A percentile compares a stretch with the other conserved stretches of the same genome.
Evolutionary conservation across 2,113 vertebrate genomes (phyloP).

Genomic region (Mungos mungo): DNA sequence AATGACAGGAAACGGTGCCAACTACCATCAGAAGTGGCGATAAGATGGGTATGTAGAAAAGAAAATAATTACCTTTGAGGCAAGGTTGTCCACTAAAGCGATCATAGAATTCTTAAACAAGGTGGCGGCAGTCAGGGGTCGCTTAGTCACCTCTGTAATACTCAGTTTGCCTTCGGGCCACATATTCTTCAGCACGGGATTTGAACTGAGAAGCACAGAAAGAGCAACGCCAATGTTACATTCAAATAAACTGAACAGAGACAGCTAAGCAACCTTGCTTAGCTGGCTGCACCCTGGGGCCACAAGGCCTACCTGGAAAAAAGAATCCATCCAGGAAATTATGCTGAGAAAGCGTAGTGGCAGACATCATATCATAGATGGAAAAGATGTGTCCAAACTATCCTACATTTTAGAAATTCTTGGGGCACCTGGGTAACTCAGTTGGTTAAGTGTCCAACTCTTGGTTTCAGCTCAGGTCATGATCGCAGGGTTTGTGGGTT

Average conservation of each 20-base stretch:
- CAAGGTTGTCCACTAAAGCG: slow-evolving; percentile 95
- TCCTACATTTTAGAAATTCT: neutral
- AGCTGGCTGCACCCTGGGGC: neutral
- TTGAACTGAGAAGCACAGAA: slow-evolving; percentile 86
- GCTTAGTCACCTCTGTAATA: slow-evolving; percentile 98
- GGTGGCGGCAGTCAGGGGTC: slow-evolving; percentile 94
- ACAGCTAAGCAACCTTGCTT: neutral
- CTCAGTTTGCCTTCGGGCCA: slow-evolving; percentile 99
- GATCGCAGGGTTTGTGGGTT: neutral
- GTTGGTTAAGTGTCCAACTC: neutral
- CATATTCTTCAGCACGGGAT: slow-evolving; percentile 96
- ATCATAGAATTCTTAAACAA: slow-evolving; percentile 99
- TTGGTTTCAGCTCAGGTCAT: neutral
- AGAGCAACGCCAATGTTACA: slow-evolving; percentile 47
- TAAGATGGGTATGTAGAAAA: slow-evolving; percentile 4
- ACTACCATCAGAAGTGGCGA: neutral
- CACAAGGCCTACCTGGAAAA: neutral
- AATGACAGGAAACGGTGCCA: neutral
- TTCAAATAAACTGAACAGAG: neutral
- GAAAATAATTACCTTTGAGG: slow-evolving; percentile 90
- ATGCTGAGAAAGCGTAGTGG: neutral
- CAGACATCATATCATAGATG: neutral
- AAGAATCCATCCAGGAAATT: neutral
- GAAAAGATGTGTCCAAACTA: neutral
- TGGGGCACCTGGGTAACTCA: neutral